Percentiles rank a stretch among this genome's conserved stretches.
Evolutionary conservation across 2,888 invertebrate species (phyloP).

Genomic region (Hypercompe scribonia): DNA sequence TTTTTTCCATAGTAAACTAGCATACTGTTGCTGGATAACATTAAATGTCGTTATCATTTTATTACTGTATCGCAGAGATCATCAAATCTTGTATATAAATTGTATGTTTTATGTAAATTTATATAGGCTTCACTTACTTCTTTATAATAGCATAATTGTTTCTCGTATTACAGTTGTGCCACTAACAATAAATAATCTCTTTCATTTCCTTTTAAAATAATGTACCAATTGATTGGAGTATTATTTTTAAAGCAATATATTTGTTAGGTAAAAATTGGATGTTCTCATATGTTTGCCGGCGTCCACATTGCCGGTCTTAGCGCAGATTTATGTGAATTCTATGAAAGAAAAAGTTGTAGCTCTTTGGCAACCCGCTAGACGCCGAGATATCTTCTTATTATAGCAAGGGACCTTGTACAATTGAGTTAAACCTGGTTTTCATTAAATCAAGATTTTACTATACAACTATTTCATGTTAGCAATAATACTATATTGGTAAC

Average conservation of each 20-base stretch:
- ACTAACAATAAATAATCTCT: neutral
- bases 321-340: constrained; percentile 81
- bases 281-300: constrained; percentile 61
- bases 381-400: constrained; percentile 62
- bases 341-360: constrained; percentile 83
- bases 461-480: neutral
- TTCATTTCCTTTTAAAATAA: neutral
- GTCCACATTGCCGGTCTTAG: constrained; percentile 72
- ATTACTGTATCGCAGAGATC: no score
- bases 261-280: constrained; percentile 59
- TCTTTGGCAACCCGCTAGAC: constrained; percentile 76
- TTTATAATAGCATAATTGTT: neutral
- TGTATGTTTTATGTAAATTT: no score
- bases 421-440: neutral
- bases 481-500: neutral
- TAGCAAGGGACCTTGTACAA: constrained; percentile 54
- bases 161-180: neutral
- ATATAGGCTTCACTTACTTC: no score
- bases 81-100: no score
- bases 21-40: no score
- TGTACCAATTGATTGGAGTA: neutral
- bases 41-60: no score
- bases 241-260: constrained; percentile 36
- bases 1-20: no score
- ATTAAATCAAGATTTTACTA: neutral